phyloP scores from a whole-genome alignment of 2,888 invertebrate genomes.

The Clunio marinus region DNA sequence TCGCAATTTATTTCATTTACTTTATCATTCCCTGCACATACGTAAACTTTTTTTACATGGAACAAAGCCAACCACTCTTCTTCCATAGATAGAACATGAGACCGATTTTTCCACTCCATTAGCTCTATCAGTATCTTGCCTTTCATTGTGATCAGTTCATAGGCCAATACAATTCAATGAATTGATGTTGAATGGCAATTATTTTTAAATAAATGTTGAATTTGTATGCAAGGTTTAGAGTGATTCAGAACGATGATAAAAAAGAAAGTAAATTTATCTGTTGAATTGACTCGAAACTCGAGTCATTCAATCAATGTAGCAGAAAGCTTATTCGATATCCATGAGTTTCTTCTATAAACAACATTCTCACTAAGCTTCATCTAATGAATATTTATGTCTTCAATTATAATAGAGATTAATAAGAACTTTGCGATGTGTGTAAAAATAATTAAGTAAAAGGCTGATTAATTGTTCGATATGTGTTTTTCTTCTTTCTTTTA shows the following conservation, averaged over 20 bases:
- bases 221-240: not conserved
- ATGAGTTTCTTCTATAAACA: constrained; percentile 6
- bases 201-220: constrained; percentile 16
- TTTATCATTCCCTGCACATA: not conserved
- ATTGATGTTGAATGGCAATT: constrained; percentile 9
- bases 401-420: constrained; percentile 20
- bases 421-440: constrained; percentile 12
- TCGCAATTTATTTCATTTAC: constrained; percentile 27
- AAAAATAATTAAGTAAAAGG: constrained; percentile 34
- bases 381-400: constrained; percentile 35
- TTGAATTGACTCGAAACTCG: constrained; percentile 10
- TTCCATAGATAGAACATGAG: constrained; percentile 26
- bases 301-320: not conserved
- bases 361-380: constrained; percentile 6
- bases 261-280: constrained; percentile 20
- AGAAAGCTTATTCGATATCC: not conserved
- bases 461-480: constrained; percentile 19
- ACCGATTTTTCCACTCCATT: constrained; percentile 38
- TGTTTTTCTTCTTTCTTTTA: not conserved
- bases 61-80: not conserved
- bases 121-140: constrained; percentile 34
- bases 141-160: not conserved
- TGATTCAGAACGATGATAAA: too few relatives aligned
- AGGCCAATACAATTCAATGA: constrained; percentile 17
- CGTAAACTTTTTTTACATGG: not conserved